Percentiles rank a stretch among this genome's conserved stretches.
These are phyloP conservation scores for Diphyllodes magnificus DNA, from an alignment of 2,113 vertebrate genomes.

Conservation along the genomic window DNA sequence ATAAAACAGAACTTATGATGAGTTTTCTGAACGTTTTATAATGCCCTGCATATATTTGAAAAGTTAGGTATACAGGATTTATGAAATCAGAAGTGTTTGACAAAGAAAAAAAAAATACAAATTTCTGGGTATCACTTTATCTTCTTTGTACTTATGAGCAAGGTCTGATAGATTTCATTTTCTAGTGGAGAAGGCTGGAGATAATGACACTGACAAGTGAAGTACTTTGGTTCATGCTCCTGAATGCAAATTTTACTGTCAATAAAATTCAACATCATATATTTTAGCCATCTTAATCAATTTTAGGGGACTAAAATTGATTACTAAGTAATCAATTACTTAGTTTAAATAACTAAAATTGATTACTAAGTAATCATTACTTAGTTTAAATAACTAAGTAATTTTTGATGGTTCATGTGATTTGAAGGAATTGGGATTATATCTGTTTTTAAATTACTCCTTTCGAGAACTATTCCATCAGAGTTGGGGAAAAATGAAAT, in stretches of 20 bases:
- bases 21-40: neutral
- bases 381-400: neutral
- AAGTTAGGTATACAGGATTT: neutral
- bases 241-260: neutral
- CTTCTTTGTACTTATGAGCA: neutral
- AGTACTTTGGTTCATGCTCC: neutral
- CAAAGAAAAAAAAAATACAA: neutral
- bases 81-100: neutral
- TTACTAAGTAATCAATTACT: too few relatives aligned
- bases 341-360: too few relatives aligned
- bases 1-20: neutral
- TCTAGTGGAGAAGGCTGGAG: neutral
- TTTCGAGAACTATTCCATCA: neutral
- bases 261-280: neutral
- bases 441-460: neutral
- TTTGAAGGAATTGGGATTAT: neutral
- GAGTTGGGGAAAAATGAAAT: neutral
- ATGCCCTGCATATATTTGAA: neutral
- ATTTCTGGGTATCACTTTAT: neutral
- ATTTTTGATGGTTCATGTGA: neutral
- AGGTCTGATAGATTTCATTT: neutral
- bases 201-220: neutral
- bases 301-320: neutral
- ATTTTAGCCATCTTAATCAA: neutral
- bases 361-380: too few relatives aligned